Conservation (phyloP, 2,888 invertebrate species). For the Aquatica leii region DNA sequence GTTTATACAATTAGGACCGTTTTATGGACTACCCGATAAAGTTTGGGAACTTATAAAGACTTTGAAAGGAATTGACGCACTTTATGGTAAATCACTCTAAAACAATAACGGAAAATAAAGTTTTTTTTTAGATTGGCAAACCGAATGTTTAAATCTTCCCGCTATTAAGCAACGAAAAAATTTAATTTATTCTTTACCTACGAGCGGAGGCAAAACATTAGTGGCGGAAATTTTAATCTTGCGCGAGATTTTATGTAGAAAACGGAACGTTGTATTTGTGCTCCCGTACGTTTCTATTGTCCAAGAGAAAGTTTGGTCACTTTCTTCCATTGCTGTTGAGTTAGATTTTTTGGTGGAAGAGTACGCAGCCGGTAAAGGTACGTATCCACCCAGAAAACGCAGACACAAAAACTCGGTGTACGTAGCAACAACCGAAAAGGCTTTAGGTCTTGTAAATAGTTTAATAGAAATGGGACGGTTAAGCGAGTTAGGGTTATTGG, state of each 20-base stretch:
- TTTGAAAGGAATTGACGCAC: slow-evolving; percentile 78
- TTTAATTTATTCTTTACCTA: slow-evolving; percentile 91
- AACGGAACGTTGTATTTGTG: slow-evolving; percentile 86
- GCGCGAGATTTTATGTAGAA: slow-evolving; percentile 80
- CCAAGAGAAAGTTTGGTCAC: slow-evolving; percentile 91
- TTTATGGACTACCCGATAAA: slow-evolving; percentile 80
- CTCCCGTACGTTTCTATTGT: slow-evolving; percentile 96
- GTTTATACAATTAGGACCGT: slow-evolving; percentile 61
- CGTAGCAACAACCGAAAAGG: slow-evolving; percentile 96
- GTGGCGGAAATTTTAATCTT: slow-evolving; percentile 96
- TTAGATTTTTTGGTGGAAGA: slow-evolving; percentile 92
- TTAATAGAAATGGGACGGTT: slow-evolving; percentile 80
- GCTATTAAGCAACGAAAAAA: slow-evolving; percentile 78
- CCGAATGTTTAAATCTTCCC: slow-evolving; percentile 85
- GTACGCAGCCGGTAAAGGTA: slow-evolving; percentile 91
- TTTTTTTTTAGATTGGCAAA: slow-evolving; percentile 84
- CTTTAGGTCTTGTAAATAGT: slow-evolving; percentile 83
- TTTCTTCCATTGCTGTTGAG: slow-evolving; percentile 87
- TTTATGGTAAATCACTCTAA: slow-evolving; percentile 72
- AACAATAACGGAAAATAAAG: no score
- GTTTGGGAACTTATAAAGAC: slow-evolving; percentile 76
- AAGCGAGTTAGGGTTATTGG: slow-evolving; percentile 79
- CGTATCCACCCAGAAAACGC: slow-evolving; percentile 79
- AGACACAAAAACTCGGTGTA: slow-evolving; percentile 81
- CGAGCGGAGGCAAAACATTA: slow-evolving; percentile 96